Conservation (phyloP, 2,888 invertebrate genomes). For the Athalia cordata region DNA sequence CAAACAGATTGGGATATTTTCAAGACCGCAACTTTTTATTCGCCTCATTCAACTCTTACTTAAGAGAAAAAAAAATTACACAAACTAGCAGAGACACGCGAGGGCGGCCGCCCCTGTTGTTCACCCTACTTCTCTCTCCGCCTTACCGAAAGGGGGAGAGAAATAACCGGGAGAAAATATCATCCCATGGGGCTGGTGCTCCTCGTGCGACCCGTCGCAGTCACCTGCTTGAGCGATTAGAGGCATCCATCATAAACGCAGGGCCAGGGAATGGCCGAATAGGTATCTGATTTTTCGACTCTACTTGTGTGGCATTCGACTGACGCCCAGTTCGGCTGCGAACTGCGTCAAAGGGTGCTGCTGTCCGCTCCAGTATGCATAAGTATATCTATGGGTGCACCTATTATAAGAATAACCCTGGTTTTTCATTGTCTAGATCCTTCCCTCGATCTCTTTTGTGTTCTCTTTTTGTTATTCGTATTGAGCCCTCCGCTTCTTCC, state of each 20-base stretch:
- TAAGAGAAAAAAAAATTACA: too few relatives aligned
- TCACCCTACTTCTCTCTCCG: too few relatives aligned
- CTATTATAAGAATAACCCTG: neutral
- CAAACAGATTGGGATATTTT: too few relatives aligned
- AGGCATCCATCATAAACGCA: constrained; percentile 63
- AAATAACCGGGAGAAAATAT: constrained; percentile 3
- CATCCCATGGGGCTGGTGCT: neutral
- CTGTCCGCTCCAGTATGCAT: too few relatives aligned
- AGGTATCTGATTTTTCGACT: constrained; percentile 59
- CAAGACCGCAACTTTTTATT: too few relatives aligned
- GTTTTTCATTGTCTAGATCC: constrained; percentile 42
- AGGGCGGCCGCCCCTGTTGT: too few relatives aligned
- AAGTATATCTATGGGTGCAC: too few relatives aligned
- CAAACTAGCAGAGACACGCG: too few relatives aligned
- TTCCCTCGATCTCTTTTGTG: constrained; percentile 1
- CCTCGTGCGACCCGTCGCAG: constrained; percentile 29
- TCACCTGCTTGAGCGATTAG: constrained; percentile 62
- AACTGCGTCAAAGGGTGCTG: neutral
- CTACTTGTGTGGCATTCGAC: constrained; percentile 58
- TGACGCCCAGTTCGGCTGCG: neutral
- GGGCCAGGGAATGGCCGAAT: constrained; percentile 48
- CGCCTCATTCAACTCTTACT: too few relatives aligned
- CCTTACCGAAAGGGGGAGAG: neutral
- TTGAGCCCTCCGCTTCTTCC: constrained; percentile 36
- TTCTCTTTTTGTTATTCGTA: constrained; percentile 43